phyloP scores from a whole-genome alignment of 2,113 vertebrate species.

The Cnemophilus loriae region DNA sequence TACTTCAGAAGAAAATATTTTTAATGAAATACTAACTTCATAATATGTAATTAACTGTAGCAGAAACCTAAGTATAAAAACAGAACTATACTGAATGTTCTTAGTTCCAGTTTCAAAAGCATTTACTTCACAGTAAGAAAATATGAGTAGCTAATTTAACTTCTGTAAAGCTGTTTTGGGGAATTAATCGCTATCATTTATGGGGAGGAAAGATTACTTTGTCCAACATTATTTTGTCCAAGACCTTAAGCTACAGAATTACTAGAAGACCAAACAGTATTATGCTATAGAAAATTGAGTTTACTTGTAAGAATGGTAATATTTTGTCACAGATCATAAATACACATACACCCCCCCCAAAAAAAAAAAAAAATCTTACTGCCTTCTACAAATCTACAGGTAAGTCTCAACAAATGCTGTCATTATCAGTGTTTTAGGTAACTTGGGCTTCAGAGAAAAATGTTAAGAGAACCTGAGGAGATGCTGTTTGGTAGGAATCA shows the following conservation, averaged over 20 bases:
- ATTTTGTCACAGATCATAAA: background rate
- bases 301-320: background rate
- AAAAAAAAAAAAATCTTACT: too few species aligned
- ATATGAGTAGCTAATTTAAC: background rate
- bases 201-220: background rate
- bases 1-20: background rate
- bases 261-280: background rate
- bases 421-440: background rate
- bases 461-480: background rate
- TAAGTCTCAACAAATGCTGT: background rate
- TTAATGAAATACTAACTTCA: background rate
- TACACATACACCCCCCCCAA: too few species aligned
- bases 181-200: background rate
- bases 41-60: background rate
- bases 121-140: background rate
- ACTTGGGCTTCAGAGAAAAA: background rate
- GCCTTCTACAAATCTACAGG: background rate
- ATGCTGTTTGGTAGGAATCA: background rate
- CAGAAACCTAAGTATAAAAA: background rate
- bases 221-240: background rate
- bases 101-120: background rate
- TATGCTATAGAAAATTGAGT: background rate
- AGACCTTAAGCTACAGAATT: background rate
- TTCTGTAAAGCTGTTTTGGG: background rate
- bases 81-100: background rate